These are phyloP conservation scores for Trissoscelio sp. DNA, from an alignment of 2,888 invertebrate species.

Conservation along the genomic window DNA sequence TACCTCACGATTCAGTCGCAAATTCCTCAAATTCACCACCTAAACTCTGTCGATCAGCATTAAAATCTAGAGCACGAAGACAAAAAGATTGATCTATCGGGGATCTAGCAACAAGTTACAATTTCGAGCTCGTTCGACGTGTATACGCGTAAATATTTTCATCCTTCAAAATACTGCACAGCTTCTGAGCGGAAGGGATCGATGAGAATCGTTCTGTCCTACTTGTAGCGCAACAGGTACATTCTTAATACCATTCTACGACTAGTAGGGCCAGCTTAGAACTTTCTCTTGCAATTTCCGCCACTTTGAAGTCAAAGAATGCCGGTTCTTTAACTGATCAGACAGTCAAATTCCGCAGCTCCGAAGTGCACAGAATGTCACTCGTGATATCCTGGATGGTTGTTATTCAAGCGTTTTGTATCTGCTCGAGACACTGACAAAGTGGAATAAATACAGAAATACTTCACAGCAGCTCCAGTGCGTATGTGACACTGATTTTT, in stretches of 20 bases:
- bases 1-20: not conserved
- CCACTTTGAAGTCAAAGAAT: constrained; percentile 59
- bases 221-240: constrained; percentile 76
- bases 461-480: not conserved
- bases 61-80: constrained; percentile 21
- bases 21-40: not conserved
- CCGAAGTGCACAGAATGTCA: constrained; percentile 29
- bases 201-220: constrained; percentile 70
- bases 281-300: constrained; percentile 61
- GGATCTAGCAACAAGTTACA: constrained; percentile 57
- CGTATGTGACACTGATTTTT: not conserved
- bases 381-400: constrained; percentile 24
- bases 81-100: constrained; percentile 34
- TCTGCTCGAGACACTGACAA: constrained; percentile 37
- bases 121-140: constrained; percentile 70
- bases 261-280: constrained; percentile 49
- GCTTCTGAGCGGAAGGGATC: constrained; percentile 73
- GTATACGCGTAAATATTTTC: constrained; percentile 74
- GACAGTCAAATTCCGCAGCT: constrained; percentile 47
- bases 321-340: constrained; percentile 49
- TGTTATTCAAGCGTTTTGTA: constrained; percentile 40
- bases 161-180: constrained; percentile 70
- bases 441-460: constrained; percentile 27
- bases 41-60: constrained; percentile 4
- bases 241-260: constrained; percentile 74